Evolutionary conservation across 2,888 invertebrate genomes (phyloP).

Genomic region (Rhaphigaster nebulosa): DNA sequence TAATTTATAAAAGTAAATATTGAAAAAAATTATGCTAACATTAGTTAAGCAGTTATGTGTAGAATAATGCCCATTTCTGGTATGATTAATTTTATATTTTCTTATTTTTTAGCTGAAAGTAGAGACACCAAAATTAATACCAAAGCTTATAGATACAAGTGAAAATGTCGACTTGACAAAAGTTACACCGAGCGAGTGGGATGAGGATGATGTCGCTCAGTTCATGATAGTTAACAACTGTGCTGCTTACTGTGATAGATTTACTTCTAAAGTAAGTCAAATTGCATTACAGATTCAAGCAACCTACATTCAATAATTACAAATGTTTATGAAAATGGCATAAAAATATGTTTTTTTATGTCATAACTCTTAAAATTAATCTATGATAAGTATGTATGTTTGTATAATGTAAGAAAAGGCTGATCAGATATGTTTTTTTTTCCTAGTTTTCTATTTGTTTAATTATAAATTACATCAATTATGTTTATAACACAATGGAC

Average conservation of each 20-base stretch:
- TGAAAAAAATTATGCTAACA: too few relatives aligned
- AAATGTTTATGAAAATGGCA: background rate
- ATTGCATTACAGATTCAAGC: background rate
- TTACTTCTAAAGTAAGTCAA: constrained; percentile 71
- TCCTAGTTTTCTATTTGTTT: too few relatives aligned
- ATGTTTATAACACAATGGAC: too few relatives aligned
- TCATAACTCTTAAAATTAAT: background rate
- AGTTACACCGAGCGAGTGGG: constrained; percentile 75
- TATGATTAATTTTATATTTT: background rate
- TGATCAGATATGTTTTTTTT: too few relatives aligned
- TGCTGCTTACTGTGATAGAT: constrained; percentile 74
- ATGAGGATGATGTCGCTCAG: constrained; percentile 86
- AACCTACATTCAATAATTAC: background rate
- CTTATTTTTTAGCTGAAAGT: constrained; percentile 5
- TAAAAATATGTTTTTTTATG: background rate
- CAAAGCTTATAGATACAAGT: constrained; percentile 71
- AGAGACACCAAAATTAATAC: constrained; percentile 66
- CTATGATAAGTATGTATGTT: too few relatives aligned
- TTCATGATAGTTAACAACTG: constrained; percentile 91
- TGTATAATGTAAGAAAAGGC: too few relatives aligned
- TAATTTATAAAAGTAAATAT: too few relatives aligned
- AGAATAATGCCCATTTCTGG: background rate
- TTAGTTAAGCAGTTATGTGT: background rate
- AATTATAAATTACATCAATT: too few relatives aligned
- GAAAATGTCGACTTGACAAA: constrained; percentile 62